These are phyloP conservation scores for Leucosticte australis DNA, from an alignment of 2,113 vertebrate species.

Conservation along the genomic window DNA sequence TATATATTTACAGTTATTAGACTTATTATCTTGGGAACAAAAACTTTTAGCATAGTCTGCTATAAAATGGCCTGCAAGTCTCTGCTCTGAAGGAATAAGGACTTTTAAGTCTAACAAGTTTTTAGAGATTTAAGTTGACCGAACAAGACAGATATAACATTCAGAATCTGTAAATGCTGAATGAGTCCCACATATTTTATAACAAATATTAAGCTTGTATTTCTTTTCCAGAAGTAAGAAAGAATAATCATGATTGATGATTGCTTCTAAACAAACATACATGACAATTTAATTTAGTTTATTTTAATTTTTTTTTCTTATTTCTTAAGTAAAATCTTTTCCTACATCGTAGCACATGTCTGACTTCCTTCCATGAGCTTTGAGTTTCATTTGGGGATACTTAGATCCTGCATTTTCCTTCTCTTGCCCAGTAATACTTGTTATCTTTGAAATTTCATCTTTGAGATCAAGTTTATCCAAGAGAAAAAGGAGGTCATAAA, in stretches of 20 bases:
- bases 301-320: neutral
- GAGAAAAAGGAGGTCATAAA: neutral
- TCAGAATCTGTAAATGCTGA: neutral
- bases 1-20: neutral
- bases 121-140: neutral
- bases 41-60: neutral
- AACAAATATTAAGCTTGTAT: neutral
- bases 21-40: neutral
- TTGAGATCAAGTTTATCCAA: neutral
- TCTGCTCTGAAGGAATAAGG: neutral
- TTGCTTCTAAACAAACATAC: neutral
- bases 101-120: neutral
- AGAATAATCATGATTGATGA: neutral
- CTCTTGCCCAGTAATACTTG: fast-evolving
- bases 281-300: neutral
- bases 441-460: neutral
- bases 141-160: neutral
- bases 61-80: neutral
- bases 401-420: neutral
- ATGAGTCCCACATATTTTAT: neutral
- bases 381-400: neutral
- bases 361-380: neutral
- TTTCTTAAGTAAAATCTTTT: neutral
- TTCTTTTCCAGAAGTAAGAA: neutral
- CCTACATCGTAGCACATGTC: fast-evolving